Evolutionary conservation across 1,140 invertebrate species (phyloP), one percentile per base, ranked within the genome.

Genomic region (Sarcophaga peregrina): DNA sequence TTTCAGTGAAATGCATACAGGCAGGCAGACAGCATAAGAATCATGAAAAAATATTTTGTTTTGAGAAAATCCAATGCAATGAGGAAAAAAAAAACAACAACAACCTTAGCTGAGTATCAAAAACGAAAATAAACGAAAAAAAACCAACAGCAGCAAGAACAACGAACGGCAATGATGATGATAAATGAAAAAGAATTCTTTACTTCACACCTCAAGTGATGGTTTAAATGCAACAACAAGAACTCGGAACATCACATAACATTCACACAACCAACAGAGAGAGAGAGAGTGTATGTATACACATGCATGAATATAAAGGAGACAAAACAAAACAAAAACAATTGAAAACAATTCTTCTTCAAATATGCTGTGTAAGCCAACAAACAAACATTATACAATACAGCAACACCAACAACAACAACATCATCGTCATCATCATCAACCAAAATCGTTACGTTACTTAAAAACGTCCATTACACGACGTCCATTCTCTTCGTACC

Each of bases 141-240:
- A 68, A 9, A 25, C 25, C 20, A 20, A 20, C 62, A 68, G 10
- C n/a, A 20, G 17, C n/a, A 37, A 4, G 1, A 68, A 68, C 17
- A 17, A 68, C 8, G 9, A 20, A 68, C 62, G 6, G 20, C 62
- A 20, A 68, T 58, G 13, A 58, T n/a, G n/a, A 58, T 11, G n/a
- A n/a, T 6, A 17, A 68, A 68, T n/a, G 25, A 62, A 68, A 68
- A 68, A 68, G n/a, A 68, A 68, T 68, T 20, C 62, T 68, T 68
- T 68, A 25, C 62, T 68, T 68, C 62, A 68, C 62, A 68, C 62
- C 62, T 68, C 62, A 20, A 68, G 62, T 68, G 62, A 68, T 68
- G 62, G 62, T 68, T 68, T 68, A 68, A 68, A 68, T 68, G 62
- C 17, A 68, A 68, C 17, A 68, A 68, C n/a, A 68, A 37, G 25